phyloP scores from a whole-genome alignment of 2,888 invertebrate species.

The Epinotia demarniana region DNA sequence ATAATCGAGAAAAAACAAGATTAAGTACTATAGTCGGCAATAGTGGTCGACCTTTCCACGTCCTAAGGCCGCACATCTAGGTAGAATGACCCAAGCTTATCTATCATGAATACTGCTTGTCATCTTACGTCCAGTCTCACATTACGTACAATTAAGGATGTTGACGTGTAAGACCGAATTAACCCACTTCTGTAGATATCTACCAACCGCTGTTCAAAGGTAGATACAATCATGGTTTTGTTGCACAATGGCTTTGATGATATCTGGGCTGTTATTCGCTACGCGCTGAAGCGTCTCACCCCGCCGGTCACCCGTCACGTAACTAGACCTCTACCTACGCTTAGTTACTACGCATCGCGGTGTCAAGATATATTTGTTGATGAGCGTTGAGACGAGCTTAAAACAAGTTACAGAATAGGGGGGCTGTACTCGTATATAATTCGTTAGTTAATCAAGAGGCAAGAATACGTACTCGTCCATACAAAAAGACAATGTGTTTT shows the following conservation, averaged over 20 bases:
- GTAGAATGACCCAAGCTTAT: conserved; percentile 10
- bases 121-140: not conserved
- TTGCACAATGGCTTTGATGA: not conserved
- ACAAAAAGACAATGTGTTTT: no score
- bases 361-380: no score
- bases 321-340: no score
- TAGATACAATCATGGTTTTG: conserved; percentile 21
- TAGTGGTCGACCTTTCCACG: conserved; percentile 11
- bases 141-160: conserved; percentile 20
- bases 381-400: no score
- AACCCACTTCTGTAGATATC: conserved; percentile 18
- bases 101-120: conserved; percentile 7
- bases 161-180: conserved; percentile 18
- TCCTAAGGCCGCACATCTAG: not conserved
- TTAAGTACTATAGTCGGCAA: not conserved
- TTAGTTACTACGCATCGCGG: no score
- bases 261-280: no score
- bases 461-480: no score
- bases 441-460: no score
- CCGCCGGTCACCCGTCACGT: no score
- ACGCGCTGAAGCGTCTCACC: no score
- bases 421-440: no score
- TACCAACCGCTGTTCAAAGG: not conserved
- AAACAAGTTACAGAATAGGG: no score
- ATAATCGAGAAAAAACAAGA: not conserved